Conservation (phyloP, 2,797 vertebrate species). For the Myiothlypis chrysogaster region DNA sequence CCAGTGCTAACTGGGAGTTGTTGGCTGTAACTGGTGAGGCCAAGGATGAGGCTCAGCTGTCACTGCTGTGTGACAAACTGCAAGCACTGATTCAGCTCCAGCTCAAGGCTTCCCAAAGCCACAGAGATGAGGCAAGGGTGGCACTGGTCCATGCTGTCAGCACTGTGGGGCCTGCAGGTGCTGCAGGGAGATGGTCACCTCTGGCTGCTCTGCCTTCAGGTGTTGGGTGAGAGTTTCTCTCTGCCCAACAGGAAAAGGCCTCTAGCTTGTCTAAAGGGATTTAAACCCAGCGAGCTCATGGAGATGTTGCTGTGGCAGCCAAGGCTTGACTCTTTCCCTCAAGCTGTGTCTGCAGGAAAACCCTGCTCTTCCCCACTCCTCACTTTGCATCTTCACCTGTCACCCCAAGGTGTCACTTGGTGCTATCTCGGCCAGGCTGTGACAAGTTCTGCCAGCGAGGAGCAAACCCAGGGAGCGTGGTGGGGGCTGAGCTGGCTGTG, state of each 20-base stretch:
- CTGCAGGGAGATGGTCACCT: background rate
- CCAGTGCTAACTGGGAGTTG: background rate
- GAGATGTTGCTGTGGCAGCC: background rate
- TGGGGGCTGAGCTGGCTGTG: background rate
- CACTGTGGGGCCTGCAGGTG: background rate
- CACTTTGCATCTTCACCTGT: background rate
- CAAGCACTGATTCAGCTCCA: background rate
- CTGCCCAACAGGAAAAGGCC: background rate
- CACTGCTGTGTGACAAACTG: background rate
- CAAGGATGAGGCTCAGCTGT: background rate
- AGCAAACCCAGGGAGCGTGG: background rate
- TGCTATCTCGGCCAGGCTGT: background rate
- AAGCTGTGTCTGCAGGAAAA: background rate
- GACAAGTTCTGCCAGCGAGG: background rate
- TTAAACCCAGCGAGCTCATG: background rate
- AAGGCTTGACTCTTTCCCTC: background rate
- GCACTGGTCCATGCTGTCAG: rapidly evolving
- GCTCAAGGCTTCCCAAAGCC: background rate
- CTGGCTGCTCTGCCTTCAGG: background rate
- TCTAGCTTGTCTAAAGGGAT: background rate
- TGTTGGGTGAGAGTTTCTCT: background rate
- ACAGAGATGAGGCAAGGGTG: background rate
- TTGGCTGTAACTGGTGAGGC: background rate
- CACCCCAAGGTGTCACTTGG: background rate
- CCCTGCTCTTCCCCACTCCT: background rate